phyloP scores from a whole-genome alignment of 30 jellyfish, hydroid and myxozoan species.

The Clytia hemisphaerica region DNA sequence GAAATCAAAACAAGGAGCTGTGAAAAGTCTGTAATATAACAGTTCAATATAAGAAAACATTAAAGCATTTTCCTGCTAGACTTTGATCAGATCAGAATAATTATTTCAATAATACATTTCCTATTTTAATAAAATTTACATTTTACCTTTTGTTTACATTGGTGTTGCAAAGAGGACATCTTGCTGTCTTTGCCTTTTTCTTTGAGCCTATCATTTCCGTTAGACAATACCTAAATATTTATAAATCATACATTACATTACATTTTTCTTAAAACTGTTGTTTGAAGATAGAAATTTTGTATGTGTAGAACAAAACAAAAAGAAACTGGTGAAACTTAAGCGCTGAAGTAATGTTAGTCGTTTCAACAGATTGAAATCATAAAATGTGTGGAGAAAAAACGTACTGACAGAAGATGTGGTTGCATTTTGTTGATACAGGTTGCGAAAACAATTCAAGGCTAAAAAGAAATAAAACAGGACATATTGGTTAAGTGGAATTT shows the following conservation, averaged over 20 bases:
- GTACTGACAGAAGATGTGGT: conserved; percentile 25
- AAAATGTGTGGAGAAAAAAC: background rate
- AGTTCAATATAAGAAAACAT: too few relatives aligned
- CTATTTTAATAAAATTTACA: background rate
- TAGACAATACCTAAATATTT: conserved; percentile 14
- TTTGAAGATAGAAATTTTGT: too few relatives aligned
- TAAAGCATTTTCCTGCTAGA: too few relatives aligned
- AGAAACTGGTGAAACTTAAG: too few relatives aligned
- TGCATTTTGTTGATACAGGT: conserved; percentile 29
- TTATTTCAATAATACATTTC: too few relatives aligned
- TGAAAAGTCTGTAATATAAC: too few relatives aligned
- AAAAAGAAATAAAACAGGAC: background rate
- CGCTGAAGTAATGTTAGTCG: too few relatives aligned
- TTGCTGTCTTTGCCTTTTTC: background rate
- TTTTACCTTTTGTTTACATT: conserved; percentile 20
- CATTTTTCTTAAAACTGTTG: too few relatives aligned
- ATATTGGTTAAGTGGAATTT: background rate
- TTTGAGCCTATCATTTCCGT: background rate
- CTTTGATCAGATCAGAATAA: too few relatives aligned
- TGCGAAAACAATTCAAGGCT: conserved; percentile 25
- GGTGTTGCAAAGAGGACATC: conserved; percentile 15
- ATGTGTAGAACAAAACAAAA: background rate
- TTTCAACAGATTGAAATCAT: too few relatives aligned
- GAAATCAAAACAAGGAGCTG: too few relatives aligned
- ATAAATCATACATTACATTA: too few relatives aligned